Base-by-base conservation (phyloP, 2,797 vertebrate genomes). In the Catamblyrhynchus diadema region DNA sequence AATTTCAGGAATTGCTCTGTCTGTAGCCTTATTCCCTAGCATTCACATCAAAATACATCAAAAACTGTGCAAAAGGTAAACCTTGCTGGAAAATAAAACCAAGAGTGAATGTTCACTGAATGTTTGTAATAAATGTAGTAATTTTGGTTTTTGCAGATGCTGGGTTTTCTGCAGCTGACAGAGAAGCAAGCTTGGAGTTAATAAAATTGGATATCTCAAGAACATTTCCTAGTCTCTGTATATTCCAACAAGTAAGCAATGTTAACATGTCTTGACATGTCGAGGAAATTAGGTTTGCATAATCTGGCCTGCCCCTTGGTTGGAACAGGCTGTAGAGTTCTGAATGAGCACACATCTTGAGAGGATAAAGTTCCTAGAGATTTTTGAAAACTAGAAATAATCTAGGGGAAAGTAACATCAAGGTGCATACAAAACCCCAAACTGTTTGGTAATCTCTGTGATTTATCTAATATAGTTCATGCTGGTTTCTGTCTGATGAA, bases 181-280 rank as follows among this genome's bases (percentile, higher is more conserved):
- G 98, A 81, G 99, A 99, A 97, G 99, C 99, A 60, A 99, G 99
- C 57, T 98, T 99, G 94, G 99, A 99, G 93, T 98, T 99, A 78
- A 99, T 99, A 96, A 99, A 99, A 95, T 97, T 99, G 98, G 99
- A 99, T 97, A 99, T 99, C 94, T 99, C 99, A 8, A 98, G 99
- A 94, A 99, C 99, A 0, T 99, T 99, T 97, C 99, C 99, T 65
- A 99, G 97, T 69, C 98, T 99, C 78, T 99, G 99, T 93, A 99
- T 99, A 97, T 99, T 99, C 96, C 99, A 99, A 96, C 97, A 99
- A 97, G 99, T 99, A 97, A 96, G 98, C 75, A 27, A 33, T 41
- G 12, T 77, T 88, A 33, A 64, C 79, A 85, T 92, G 47, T 53
- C 37, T 81, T 84, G n/a, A 62, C 23, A 70, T 64, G 35, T 88